Evolutionary conservation across 2,888 invertebrate species (phyloP).

Genomic region (Fragum whitleyi): DNA sequence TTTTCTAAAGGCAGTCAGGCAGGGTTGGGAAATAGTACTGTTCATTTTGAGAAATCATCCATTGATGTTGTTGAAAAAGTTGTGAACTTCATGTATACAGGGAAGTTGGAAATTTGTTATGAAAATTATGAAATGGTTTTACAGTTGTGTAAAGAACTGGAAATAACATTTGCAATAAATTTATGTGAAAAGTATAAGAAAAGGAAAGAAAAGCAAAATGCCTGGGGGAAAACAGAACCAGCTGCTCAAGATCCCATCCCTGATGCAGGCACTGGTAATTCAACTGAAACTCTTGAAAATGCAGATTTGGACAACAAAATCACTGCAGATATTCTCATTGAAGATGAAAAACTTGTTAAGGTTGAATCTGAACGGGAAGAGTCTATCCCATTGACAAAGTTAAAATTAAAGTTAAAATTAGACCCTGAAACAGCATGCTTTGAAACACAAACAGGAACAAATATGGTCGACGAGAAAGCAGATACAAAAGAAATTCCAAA

Average conservation of each 20-base stretch:
- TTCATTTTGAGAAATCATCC: constrained; percentile 34
- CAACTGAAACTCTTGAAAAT: background rate
- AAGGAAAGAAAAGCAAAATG: background rate
- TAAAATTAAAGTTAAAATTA: background rate
- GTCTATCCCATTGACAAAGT: background rate
- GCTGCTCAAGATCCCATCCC: too few relatives aligned
- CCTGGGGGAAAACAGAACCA: background rate
- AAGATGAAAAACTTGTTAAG: background rate
- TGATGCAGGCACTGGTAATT: too few relatives aligned
- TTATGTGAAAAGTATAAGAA: constrained; percentile 32
- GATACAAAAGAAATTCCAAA: background rate
- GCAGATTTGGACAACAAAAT: background rate
- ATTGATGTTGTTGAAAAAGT: constrained; percentile 37
- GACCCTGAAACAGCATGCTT: background rate
- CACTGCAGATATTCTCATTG: background rate
- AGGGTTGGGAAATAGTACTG: background rate
- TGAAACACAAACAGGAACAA: background rate
- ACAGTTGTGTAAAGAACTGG: constrained; percentile 49
- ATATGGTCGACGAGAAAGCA: background rate
- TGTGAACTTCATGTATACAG: constrained; percentile 52
- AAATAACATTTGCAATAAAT: constrained; percentile 37
- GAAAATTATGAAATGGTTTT: constrained; percentile 32
- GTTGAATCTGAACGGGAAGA: background rate
- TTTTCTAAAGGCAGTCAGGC: background rate
- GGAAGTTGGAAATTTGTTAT: constrained; percentile 40